Evolutionary conservation across 2,797 vertebrate genomes (phyloP).

Genomic region (Brachymystax lenok): DNA sequence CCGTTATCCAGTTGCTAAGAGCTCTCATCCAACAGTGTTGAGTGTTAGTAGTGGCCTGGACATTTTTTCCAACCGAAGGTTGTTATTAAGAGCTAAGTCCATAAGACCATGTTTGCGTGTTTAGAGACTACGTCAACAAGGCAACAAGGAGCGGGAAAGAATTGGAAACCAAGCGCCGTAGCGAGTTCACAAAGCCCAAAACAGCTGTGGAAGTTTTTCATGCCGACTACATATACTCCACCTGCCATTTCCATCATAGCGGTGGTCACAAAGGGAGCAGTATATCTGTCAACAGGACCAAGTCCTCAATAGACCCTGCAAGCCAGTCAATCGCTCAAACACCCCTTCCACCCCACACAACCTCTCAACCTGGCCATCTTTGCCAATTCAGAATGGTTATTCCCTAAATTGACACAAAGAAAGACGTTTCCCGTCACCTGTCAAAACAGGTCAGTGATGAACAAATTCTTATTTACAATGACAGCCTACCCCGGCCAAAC

Average conservation of each 20-base stretch:
- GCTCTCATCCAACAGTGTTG: slow-evolving; percentile 62
- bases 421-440: slow-evolving; percentile 45
- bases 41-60: slow-evolving; percentile 66
- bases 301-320: slow-evolving; percentile 70
- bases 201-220: slow-evolving; percentile 71
- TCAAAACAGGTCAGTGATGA: slow-evolving; percentile 25
- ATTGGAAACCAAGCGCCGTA: slow-evolving; percentile 52
- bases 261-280: slow-evolving; percentile 73
- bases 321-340: slow-evolving; percentile 56
- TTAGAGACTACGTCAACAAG: slow-evolving; percentile 67
- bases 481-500: no score
- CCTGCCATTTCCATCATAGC: slow-evolving; percentile 83
- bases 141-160: slow-evolving; percentile 71
- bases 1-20: slow-evolving; percentile 64
- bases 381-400: slow-evolving; percentile 43
- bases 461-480: background rate
- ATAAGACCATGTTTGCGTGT: slow-evolving; percentile 73
- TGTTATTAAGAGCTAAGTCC: slow-evolving; percentile 70
- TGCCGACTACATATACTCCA: slow-evolving; percentile 67
- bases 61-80: slow-evolving; percentile 62
- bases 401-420: slow-evolving; percentile 33
- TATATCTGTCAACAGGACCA: slow-evolving; percentile 84
- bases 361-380: slow-evolving; percentile 51
- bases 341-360: slow-evolving; percentile 36
- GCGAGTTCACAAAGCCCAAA: slow-evolving; percentile 64